Conservation (phyloP, 53 echinoderm and acorn worm species). For the Apostichopus leukothele region DNA sequence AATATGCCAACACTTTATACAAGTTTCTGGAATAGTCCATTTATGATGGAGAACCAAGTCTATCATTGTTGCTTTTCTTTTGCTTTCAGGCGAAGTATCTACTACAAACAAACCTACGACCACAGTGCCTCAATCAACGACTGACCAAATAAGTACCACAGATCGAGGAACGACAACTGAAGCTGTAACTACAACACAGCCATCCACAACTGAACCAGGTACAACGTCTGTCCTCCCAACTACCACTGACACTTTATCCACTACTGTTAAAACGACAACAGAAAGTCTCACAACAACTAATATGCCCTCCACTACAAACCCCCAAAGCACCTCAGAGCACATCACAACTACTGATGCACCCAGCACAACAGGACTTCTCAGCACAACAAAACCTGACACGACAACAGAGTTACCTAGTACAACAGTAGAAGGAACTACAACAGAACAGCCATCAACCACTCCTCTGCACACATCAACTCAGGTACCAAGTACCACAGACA, state of each 20-base stretch:
- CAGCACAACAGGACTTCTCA: not conserved
- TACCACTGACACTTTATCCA: not conserved
- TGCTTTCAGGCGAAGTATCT: too few relatives aligned
- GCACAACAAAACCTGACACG: not conserved
- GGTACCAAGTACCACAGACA: not conserved
- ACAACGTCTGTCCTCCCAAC: not conserved
- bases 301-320: not conserved
- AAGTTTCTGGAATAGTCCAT: too few relatives aligned
- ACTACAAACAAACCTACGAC: too few relatives aligned
- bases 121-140: too few relatives aligned
- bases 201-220: not conserved
- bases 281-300: not conserved
- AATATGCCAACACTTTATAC: too few relatives aligned
- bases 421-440: not conserved
- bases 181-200: slow-evolving; percentile 1
- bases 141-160: not conserved
- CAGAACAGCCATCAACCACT: not conserved
- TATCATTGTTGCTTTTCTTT: too few relatives aligned
- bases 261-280: not conserved
- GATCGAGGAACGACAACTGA: not conserved
- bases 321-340: not conserved
- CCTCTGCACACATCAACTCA: not conserved
- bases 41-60: too few relatives aligned
- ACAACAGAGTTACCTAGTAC: not conserved
- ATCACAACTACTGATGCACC: not conserved